Percentiles rank a stretch among this genome's conserved stretches.
phyloP scores from a whole-genome alignment of 2,888 invertebrate genomes.

The Epicampocera succincta region DNA sequence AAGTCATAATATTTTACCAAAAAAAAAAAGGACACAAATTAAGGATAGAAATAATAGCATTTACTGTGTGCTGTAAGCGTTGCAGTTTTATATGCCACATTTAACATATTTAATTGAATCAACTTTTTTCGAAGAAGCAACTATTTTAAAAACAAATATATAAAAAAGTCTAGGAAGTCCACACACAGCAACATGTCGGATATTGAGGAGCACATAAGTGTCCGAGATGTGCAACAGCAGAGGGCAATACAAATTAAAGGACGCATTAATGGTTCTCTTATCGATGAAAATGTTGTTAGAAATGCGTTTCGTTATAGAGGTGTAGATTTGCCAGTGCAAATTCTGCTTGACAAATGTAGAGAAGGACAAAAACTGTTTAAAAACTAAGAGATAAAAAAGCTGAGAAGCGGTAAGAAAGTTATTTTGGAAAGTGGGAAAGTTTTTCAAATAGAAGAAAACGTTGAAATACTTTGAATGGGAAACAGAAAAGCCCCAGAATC shows the following conservation, averaged over 20 bases:
- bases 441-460: too few relatives aligned
- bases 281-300: too few relatives aligned
- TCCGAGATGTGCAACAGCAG: slow-evolving; percentile 18
- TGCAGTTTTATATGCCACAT: slow-evolving; percentile 47
- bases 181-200: slow-evolving; percentile 3
- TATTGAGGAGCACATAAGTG: background rate
- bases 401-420: too few relatives aligned
- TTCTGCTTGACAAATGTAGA: too few relatives aligned
- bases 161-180: slow-evolving; percentile 16
- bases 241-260: background rate
- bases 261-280: too few relatives aligned
- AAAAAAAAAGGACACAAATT: background rate
- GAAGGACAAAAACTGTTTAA: too few relatives aligned
- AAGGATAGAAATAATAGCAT: slow-evolving; percentile 23
- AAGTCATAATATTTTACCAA: slow-evolving; percentile 4
- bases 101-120: slow-evolving; percentile 53
- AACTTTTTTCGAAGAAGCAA: slow-evolving; percentile 12
- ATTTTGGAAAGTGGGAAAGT: too few relatives aligned
- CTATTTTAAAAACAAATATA: background rate
- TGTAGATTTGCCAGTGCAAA: too few relatives aligned
- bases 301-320: too few relatives aligned
- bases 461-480: too few relatives aligned
- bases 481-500: too few relatives aligned
- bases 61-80: slow-evolving; percentile 25
- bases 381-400: too few relatives aligned